Evolutionary conservation across 2,113 vertebrate genomes (phyloP).

Genomic region (Colossoma macropomum): DNA sequence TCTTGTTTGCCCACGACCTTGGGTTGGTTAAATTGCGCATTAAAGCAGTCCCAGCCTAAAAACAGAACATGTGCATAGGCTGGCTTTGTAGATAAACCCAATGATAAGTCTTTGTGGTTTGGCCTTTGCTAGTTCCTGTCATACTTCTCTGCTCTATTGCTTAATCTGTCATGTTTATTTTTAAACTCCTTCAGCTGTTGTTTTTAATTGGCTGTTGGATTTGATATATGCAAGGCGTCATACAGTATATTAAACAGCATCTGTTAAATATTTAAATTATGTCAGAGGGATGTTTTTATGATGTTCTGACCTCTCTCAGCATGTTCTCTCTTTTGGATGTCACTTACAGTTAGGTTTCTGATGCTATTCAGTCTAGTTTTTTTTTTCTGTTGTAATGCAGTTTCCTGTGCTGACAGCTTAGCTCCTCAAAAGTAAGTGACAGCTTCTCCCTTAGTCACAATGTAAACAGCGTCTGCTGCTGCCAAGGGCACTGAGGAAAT

Average conservation of each 20-base stretch:
- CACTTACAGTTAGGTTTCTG: not conserved
- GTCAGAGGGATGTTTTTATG: not conserved
- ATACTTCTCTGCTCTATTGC: not conserved
- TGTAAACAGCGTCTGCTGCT: slow-evolving; percentile 1
- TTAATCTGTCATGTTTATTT: not conserved
- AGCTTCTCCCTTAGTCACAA: not conserved
- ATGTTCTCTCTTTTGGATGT: not conserved
- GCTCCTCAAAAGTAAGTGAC: not conserved
- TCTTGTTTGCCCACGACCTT: not conserved
- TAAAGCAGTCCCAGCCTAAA: not conserved
- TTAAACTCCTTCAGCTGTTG: not conserved
- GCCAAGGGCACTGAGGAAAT: not conserved
- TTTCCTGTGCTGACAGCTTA: not conserved
- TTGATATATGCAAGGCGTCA: not conserved
- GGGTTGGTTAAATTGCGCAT: not conserved
- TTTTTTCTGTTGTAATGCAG: not conserved
- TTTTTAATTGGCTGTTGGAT: not conserved
- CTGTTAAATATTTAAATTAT: slow-evolving; percentile 13
- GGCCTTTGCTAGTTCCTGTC: not conserved
- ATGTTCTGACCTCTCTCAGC: not conserved
- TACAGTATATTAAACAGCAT: not conserved
- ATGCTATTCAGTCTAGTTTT: not conserved
- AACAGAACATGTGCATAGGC: not conserved
- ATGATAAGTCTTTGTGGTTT: not conserved
- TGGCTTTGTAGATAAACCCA: not conserved